Evolutionary conservation across 2,797 vertebrate genomes (phyloP), one percentile per base, ranked within the genome.

Genomic region (Poeciliopsis gracilis): DNA sequence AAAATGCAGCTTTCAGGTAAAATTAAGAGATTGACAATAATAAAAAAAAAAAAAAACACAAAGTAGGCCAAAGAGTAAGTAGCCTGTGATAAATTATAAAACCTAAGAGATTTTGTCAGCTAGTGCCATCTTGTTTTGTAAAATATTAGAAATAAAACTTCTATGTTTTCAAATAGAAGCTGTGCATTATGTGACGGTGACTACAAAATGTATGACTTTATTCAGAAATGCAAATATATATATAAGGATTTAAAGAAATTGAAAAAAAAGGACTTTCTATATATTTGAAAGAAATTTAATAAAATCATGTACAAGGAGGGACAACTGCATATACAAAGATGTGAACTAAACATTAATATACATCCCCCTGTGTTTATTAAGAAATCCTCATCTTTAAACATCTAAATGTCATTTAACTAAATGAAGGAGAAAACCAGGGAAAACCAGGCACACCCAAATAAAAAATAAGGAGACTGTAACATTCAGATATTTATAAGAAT

Each of bases 391-490:
- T 30, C 28, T 8, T 61, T 61, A 33, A 30, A 20, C 25, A 61
- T 76, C 23, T 77, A 80, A 80, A 82, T 79, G 75, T 61, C 61
- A 72, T 63, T 45, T 53, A 76, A 78, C 3, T 80, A 12, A 85
- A 74, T 73, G 46, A 57, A 49, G 47, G 36, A 38, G 25, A 25
- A 61, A 36, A 23, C 16, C 18, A 28, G 3, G 51, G 43, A 83
- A 72, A 59, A 67, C 30, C 18, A 53, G 10, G 3, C 36, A 81
- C 70, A 83, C 28, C 30, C n/a, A 75, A 76, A 80, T 55, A 72
- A 74, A 81, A 53, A 16, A 53, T 23, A 76, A 53, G 61, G 33
- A 76, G 43, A 79, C 36, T 33, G 30, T 74, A 73, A 80, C 78
- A 81, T 81, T 79, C 49, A 84, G 47, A 72, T 51, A 1, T 51